Conservation (phyloP, 2,113 vertebrate genomes). For the Spilogale gracilis region DNA sequence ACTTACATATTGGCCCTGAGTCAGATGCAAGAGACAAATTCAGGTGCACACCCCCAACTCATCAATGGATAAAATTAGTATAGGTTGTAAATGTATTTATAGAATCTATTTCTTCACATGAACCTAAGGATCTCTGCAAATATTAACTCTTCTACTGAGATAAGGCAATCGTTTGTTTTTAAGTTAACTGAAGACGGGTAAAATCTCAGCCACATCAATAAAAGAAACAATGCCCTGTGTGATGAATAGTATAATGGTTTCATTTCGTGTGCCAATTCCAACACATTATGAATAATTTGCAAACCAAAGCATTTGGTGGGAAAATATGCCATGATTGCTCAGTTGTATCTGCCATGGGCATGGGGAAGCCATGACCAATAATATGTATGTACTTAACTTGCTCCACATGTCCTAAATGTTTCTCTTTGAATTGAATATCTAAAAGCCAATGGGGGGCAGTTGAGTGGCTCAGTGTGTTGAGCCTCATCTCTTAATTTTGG, state of each 20-base stretch:
- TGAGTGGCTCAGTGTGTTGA: not conserved
- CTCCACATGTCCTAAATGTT: too few relatives aligned
- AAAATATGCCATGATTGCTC: not conserved
- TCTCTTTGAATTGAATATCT: not conserved
- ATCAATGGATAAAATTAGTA: conserved; percentile 65
- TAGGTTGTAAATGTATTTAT: conserved; percentile 53
- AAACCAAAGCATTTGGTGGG: not conserved
- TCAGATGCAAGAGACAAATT: conserved; percentile 39
- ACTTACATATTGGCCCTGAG: not conserved
- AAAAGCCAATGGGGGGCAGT: not conserved
- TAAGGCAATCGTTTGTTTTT: not conserved
- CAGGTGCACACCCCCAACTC: conserved; percentile 3
- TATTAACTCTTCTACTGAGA: conserved; percentile 22
- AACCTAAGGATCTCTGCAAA: conserved; percentile 7
- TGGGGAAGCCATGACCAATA: not conserved
- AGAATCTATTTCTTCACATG: conserved; percentile 41
- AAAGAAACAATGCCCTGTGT: not conserved
- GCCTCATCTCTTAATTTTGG: not conserved
- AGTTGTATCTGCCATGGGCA: too few relatives aligned
- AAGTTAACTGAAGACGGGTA: not conserved
- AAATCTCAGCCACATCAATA: not conserved
- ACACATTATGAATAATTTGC: not conserved
- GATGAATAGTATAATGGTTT: not conserved
- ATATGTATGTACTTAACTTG: not conserved
- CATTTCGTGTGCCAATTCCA: conserved; percentile 6